Base-by-base conservation (phyloP, 2,797 vertebrate genomes). In the Oryzias sinensis region DNA sequence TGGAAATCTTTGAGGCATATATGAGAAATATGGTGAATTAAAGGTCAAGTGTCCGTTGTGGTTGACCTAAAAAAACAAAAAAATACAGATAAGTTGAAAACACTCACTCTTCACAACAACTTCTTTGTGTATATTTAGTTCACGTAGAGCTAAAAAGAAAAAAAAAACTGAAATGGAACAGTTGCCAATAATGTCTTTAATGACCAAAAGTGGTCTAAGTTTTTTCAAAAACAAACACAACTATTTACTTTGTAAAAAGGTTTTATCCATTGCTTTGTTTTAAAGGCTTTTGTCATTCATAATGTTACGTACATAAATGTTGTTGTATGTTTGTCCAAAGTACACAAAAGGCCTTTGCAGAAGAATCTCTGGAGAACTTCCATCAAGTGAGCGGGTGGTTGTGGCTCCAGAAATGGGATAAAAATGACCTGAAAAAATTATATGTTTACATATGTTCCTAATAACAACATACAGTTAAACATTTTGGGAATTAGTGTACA, bases 41-140 rank as follows among this genome's bases (percentile, higher is more conserved):
- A 91, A 91, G 2, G 86, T 88, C 51, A 91, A 0, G 60, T 76
- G 40, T 57, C 89, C 89, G 50, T 90, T 89, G 51, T 82, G 18
- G 51, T 87, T 89, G 0, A 90, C 77, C 88, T 89, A 20, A 3
- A 66, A 51, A 20, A 4, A 67, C 61, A 16, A 0, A 40, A 8
- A 14, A 2, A 43, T 17, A 14, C 8, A 43, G 13, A 41, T 5
- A 17, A 14, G 13, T 48, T 16, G 6, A 15, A 6, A 22, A 22
- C 20, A 22, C 20, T 53, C 41, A 49, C 16, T 6, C 8, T 33
- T 2, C 13, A 9, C 6, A 7, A 17, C n/a, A 15, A 20, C 16
- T 6, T 43, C 2, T 7, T 14, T 14, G 1, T 43, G 1, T 7
- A 43, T 15, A 43, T 5, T 5, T 5, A 43, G 14, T 43, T 14